Percentiles rank a stretch among this genome's conserved stretches.
These are phyloP conservation scores for Ophioderma brevispina DNA, from an alignment of 35 echinoderm and acorn worm species.

Conservation along the genomic window DNA sequence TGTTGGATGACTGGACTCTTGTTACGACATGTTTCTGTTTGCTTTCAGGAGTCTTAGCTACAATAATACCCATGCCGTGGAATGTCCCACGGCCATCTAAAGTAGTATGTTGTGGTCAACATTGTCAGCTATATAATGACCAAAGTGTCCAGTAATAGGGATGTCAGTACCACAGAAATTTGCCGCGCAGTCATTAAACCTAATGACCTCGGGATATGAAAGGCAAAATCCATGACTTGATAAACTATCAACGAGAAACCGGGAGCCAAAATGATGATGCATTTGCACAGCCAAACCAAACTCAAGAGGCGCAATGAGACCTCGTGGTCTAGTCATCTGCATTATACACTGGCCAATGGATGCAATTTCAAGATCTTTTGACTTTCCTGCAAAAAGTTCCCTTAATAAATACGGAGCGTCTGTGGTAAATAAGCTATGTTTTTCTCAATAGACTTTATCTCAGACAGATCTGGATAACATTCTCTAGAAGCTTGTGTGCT, in stretches of 20 bases:
- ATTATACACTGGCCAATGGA: slow-evolving; percentile 70
- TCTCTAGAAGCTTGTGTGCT: background rate
- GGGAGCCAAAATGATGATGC: slow-evolving; percentile 64
- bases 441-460: background rate
- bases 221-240: no score
- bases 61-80: no score
- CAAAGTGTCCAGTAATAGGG: no score
- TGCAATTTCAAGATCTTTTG: background rate
- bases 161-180: slow-evolving; percentile 15
- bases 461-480: background rate
- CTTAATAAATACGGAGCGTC: background rate
- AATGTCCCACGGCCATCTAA: no score
- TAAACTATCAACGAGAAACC: no score
- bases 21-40: no score
- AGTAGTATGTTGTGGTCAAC: background rate
- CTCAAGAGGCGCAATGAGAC: slow-evolving; percentile 51
- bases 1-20: no score
- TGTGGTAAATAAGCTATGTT: background rate
- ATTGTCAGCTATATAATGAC: background rate
- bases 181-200: slow-evolving; percentile 56
- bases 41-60: no score
- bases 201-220: no score
- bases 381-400: background rate
- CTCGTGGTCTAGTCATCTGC: slow-evolving; percentile 49
- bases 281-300: slow-evolving; percentile 68